Evolutionary conservation across 2,888 invertebrate genomes (phyloP).

Genomic region (Lissonota sp.): DNA sequence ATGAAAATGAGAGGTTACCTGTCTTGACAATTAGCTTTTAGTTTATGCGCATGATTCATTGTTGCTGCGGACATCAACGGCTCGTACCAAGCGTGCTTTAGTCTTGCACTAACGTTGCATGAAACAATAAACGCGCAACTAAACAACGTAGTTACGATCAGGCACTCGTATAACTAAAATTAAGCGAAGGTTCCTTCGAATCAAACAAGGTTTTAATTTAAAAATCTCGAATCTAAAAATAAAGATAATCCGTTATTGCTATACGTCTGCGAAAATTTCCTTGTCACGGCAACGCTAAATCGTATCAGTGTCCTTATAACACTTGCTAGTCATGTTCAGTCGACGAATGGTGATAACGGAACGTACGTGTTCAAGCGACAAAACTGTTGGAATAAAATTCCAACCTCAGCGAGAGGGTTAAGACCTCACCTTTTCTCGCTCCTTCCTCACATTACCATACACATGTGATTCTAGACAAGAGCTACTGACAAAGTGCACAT

Average conservation of each 20-base stretch:
- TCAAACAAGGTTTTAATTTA: too few relatives aligned
- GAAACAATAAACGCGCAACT: too few relatives aligned
- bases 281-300: neutral
- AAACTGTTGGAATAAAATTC: neutral
- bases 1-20: constrained; percentile 30
- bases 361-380: neutral
- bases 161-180: too few relatives aligned
- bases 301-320: neutral
- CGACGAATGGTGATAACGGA: neutral
- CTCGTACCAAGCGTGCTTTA: constrained; percentile 32
- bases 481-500: constrained; percentile 4
- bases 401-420: neutral
- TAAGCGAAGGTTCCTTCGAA: too few relatives aligned
- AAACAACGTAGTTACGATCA: too few relatives aligned
- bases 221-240: too few relatives aligned
- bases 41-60: constrained; percentile 45
- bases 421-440: neutral
- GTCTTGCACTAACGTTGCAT: neutral
- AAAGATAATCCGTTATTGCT: too few relatives aligned
- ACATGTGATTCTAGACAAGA: neutral
- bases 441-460: neutral
- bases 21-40: constrained; percentile 45
- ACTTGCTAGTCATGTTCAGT: too few relatives aligned
- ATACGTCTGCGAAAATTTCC: too few relatives aligned
- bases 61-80: constrained; percentile 19